Base-by-base conservation (phyloP, 2,113 vertebrate genomes). In the Macaca mulatta region DNA sequence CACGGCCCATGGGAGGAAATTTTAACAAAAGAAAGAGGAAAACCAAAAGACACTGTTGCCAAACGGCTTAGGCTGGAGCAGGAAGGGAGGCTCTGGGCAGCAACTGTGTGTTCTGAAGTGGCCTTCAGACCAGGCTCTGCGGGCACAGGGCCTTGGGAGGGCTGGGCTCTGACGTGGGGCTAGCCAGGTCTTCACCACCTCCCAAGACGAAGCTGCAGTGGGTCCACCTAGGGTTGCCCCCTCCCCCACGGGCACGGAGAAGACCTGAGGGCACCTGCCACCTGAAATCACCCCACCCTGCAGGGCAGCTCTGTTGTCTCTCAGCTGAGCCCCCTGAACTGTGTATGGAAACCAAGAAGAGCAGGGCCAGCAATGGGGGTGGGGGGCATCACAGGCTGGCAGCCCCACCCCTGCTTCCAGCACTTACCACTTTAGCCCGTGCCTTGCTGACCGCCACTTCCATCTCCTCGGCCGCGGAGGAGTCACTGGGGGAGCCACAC, bases 401-500 rank as follows among this genome's bases (percentile, higher is more conserved):
- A 22, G 67, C 69, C 14, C 23, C n/a, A 6, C 6, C 45, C 40
- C 45, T 40, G 22, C 1, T 40, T 32, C 25, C 30, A 3, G 64
- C 25, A 83, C 99, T 99, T 86, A 99, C 99, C 97, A 99, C 99
- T 98, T 99, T 99, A 96, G 99, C 96, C 92, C 99, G 98, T 0
- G 99, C 99, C 98, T 99, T 99, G 98, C 98, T 98, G 20, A 99
- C 98, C 0, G 99, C 99, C 69, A 99, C 99, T 48, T 99, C 99
- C 99, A 99, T 99, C 96, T 99, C 99, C 96, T 99, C 99, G 0
- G 99, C 88, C 0, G 98, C 97, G 0, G 98, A 98, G 97, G 98
- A 98, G 98, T 99, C 99, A 0, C 98, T 98, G 1, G 99, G 99
- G 0, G 99, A 99, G 93, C 99, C 99, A 45, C 99, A 99, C 82